Percentiles rank a stretch among this genome's conserved stretches.
These are phyloP conservation scores for Pipistrellus kuhlii DNA, from an alignment of 2,797 vertebrate species.

Conservation along the genomic window DNA sequence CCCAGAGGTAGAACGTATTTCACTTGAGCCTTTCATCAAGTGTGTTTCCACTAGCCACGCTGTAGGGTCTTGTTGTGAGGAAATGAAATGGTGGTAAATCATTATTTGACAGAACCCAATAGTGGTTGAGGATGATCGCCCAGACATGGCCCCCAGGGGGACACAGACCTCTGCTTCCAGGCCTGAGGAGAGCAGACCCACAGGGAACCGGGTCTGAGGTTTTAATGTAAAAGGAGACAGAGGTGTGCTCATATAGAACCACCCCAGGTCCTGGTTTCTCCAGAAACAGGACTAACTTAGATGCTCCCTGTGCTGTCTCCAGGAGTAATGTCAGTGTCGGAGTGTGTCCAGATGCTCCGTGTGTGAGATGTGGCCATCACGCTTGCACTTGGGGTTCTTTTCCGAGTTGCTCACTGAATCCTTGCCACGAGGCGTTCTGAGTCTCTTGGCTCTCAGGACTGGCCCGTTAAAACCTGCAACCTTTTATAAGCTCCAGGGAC, in stretches of 20 bases:
- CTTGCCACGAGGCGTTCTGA: neutral
- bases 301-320: neutral
- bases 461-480: neutral
- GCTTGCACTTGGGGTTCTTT: neutral
- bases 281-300: neutral
- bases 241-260: neutral
- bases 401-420: neutral
- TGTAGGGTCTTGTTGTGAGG: neutral
- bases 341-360: neutral
- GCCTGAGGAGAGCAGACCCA: neutral
- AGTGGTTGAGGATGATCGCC: neutral
- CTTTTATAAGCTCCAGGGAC: no score
- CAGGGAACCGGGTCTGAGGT: neutral
- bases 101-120: neutral
- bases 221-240: slow-evolving; percentile 12
- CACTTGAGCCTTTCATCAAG: neutral
- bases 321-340: slow-evolving; percentile 11
- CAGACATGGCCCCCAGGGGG: no score
- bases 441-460: neutral
- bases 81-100: neutral
- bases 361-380: neutral
- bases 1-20: neutral
- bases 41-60: neutral
- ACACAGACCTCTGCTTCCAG: neutral
- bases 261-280: neutral